phyloP scores from a whole-genome alignment of 2,888 invertebrate species.

The Sinelater perroti region DNA sequence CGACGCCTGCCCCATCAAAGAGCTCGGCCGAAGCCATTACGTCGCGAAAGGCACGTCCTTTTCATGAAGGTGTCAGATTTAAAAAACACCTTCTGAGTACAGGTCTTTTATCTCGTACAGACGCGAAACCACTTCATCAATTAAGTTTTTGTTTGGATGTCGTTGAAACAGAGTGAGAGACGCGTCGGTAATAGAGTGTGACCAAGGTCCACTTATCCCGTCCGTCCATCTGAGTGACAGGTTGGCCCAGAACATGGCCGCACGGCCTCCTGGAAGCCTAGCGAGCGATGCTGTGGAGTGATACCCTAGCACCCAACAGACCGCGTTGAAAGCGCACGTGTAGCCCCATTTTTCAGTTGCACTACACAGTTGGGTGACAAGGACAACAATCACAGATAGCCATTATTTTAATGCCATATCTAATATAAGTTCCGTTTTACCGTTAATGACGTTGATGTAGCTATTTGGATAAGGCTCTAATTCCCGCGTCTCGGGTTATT shows the following conservation, averaged over 20 bases:
- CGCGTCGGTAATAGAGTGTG: slow-evolving; percentile 33
- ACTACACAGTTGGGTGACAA: slow-evolving; percentile 28
- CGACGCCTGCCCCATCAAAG: too few relatives aligned
- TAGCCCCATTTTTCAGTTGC: slow-evolving; percentile 30
- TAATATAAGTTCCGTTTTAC: slow-evolving; percentile 40
- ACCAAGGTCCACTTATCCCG: slow-evolving; percentile 35
- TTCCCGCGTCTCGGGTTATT: slow-evolving; percentile 41
- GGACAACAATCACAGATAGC: slow-evolving; percentile 30
- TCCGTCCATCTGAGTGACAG: slow-evolving; percentile 32
- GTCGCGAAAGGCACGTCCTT: background rate
- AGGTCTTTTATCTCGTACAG: slow-evolving; percentile 25
- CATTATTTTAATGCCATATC: slow-evolving; percentile 36
- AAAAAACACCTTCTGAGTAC: slow-evolving; percentile 24
- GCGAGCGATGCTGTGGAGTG: slow-evolving; percentile 20
- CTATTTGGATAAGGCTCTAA: slow-evolving; percentile 41
- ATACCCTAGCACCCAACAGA: slow-evolving; percentile 20
- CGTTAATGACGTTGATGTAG: slow-evolving; percentile 41
- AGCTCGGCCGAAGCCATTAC: too few relatives aligned
- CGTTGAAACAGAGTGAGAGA: slow-evolving; percentile 30
- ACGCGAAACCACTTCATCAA: slow-evolving; percentile 35
- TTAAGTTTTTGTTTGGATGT: slow-evolving; percentile 35
- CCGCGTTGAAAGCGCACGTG: slow-evolving; percentile 34
- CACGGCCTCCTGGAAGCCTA: slow-evolving; percentile 23
- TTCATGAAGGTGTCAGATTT: slow-evolving; percentile 27
- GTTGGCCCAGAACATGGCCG: slow-evolving; percentile 32